Evolutionary conservation across 2,888 invertebrate genomes (phyloP).

Genomic region (Thymelicus sylvestris): DNA sequence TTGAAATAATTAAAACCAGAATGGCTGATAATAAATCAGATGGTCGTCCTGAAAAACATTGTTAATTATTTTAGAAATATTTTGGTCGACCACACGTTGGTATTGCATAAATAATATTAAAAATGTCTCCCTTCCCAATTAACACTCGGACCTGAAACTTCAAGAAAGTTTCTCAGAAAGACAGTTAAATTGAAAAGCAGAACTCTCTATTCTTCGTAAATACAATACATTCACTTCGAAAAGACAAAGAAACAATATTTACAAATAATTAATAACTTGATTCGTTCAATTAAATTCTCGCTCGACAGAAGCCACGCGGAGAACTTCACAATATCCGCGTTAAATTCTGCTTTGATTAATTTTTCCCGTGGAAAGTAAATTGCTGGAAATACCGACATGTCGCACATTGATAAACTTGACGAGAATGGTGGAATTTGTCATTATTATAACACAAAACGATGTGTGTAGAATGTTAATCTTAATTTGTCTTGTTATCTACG

Average conservation of each 20-base stretch:
- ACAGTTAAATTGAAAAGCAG: neutral
- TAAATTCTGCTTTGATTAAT: constrained; percentile 24
- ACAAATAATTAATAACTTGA: neutral
- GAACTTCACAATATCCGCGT: constrained; percentile 25
- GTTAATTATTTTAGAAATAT: too few relatives aligned
- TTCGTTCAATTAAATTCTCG: constrained; percentile 4
- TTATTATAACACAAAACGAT: too few relatives aligned
- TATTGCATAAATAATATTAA: too few relatives aligned
- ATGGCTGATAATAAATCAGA: too few relatives aligned
- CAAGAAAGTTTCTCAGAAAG: neutral
- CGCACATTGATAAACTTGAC: neutral
- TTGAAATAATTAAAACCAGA: too few relatives aligned
- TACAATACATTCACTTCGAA: neutral
- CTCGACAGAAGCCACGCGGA: constrained; percentile 10
- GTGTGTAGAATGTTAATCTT: too few relatives aligned
- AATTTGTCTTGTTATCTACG: too few relatives aligned
- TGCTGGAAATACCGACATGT: constrained; percentile 20
- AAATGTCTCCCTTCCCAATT: too few relatives aligned
- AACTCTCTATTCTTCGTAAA: neutral
- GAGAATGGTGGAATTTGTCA: neutral
- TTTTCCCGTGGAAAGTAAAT: constrained; percentile 22
- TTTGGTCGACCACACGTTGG: too few relatives aligned
- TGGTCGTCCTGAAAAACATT: too few relatives aligned
- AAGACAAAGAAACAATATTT: constrained; percentile 4
- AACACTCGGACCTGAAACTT: too few relatives aligned